Conservation (phyloP, 2,797 vertebrate genomes). For the Notolepis coatsorum region DNA sequence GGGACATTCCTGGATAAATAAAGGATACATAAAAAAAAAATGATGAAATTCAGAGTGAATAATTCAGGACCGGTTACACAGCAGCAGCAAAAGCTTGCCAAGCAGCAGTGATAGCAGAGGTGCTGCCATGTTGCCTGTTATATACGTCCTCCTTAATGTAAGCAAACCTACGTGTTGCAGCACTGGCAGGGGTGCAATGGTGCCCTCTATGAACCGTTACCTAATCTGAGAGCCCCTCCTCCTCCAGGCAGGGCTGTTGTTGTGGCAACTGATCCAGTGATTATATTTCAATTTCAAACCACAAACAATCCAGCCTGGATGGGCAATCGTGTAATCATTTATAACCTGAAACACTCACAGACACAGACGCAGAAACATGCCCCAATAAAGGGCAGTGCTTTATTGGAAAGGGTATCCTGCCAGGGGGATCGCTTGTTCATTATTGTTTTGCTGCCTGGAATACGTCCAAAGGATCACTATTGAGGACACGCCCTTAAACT, state of each 20-base stretch:
- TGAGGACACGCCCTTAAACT: not conserved
- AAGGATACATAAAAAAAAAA: conserved; percentile 27
- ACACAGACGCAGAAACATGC: not conserved
- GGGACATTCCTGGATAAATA: conserved; percentile 22
- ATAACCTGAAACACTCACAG: conserved; percentile 1
- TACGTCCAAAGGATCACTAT: conserved; percentile 4
- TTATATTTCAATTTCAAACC: conserved; percentile 30
- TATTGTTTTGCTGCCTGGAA: conserved; percentile 4
- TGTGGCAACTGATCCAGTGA: conserved; percentile 30
- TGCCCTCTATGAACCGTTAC: conserved; percentile 25
- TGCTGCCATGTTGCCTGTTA: conserved; percentile 54
- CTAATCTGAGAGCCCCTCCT: conserved; percentile 32
- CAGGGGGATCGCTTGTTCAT: conserved; percentile 4
- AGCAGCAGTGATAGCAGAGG: conserved; percentile 44
- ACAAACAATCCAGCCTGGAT: conserved; percentile 25
- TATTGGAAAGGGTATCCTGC: conserved; percentile 4
- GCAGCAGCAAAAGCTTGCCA: conserved; percentile 47
- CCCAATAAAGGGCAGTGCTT: conserved; percentile 27
- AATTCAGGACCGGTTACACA: conserved; percentile 57
- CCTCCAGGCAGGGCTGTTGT: conserved; percentile 40
- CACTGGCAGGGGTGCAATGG: conserved; percentile 40
- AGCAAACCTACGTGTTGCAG: conserved; percentile 21
- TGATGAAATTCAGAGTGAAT: conserved; percentile 59
- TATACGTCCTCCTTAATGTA: conserved; percentile 54
- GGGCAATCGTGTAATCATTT: conserved; percentile 8